Conservation (phyloP, 2,113 vertebrate species). For the Neopipo cinnamomea region DNA sequence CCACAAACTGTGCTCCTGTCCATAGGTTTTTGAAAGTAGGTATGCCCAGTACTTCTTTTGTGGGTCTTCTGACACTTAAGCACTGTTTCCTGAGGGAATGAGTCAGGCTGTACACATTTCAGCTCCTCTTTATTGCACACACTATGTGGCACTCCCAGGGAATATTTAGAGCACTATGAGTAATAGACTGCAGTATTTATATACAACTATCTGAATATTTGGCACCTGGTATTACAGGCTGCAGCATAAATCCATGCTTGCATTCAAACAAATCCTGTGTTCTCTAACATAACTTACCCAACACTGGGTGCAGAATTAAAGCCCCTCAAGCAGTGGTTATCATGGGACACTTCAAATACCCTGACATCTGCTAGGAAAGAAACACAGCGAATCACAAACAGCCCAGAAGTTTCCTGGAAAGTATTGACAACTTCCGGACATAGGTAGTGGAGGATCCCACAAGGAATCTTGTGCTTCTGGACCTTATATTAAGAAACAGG, state of each 20-base stretch:
- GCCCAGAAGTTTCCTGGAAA: neutral
- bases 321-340: neutral
- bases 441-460: neutral
- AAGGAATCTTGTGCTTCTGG: neutral
- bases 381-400: neutral
- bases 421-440: neutral
- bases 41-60: conserved; percentile 11
- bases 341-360: too few relatives aligned
- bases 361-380: neutral
- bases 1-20: conserved; percentile 39
- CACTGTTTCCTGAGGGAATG: neutral
- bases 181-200: neutral
- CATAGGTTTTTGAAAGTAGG: conserved; percentile 58
- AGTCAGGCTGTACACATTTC: neutral
- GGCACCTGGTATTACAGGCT: neutral
- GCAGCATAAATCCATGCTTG: neutral
- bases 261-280: neutral
- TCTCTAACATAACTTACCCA: neutral
- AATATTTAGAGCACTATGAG: neutral
- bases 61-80: conserved; percentile 49
- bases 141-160: neutral
- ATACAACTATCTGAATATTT: conserved; percentile 4
- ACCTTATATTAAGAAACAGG: neutral
- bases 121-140: conserved; percentile 41
- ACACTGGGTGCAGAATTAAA: neutral